Evolutionary conservation across 1,140 invertebrate genomes (phyloP).

Genomic region (Stegodyphus dumicola): DNA sequence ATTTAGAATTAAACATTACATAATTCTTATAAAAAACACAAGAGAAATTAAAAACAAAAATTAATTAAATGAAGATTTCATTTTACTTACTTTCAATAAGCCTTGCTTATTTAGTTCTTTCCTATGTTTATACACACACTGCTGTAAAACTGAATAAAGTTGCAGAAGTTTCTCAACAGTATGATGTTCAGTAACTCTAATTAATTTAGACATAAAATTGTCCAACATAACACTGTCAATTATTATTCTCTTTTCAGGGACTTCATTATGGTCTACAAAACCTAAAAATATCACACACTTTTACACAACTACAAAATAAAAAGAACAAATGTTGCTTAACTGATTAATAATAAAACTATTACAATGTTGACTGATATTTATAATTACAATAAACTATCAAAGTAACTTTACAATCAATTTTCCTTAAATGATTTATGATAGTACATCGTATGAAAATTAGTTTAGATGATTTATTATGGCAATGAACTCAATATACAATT

Average conservation of each 20-base stretch:
- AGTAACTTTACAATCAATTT: too few relatives aligned
- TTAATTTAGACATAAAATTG: constrained; percentile 64
- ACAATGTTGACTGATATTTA: too few relatives aligned
- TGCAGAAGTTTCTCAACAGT: constrained; percentile 67
- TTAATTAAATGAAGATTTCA: background rate
- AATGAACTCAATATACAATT: too few relatives aligned
- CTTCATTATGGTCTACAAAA: background rate
- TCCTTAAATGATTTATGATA: too few relatives aligned
- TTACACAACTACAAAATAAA: background rate
- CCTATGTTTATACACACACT: constrained; percentile 66
- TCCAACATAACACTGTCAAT: constrained; percentile 61
- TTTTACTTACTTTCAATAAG: constrained; percentile 64
- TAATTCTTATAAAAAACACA: background rate
- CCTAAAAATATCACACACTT: constrained; percentile 47
- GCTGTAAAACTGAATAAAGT: constrained; percentile 67
- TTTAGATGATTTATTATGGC: too few relatives aligned
- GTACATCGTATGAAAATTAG: too few relatives aligned
- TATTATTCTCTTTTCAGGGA: constrained; percentile 13
- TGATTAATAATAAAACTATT: too few relatives aligned
- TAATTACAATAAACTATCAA: too few relatives aligned
- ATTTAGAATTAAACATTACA: background rate
- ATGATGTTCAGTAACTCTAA: constrained; percentile 65
- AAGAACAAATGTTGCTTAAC: background rate
- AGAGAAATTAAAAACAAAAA: background rate
- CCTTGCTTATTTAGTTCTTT: constrained; percentile 65